A percentile compares a stretch with the other conserved stretches of the same genome.
Conservation (phyloP, 2,797 vertebrate species). For the Okamejei kenojei region DNA sequence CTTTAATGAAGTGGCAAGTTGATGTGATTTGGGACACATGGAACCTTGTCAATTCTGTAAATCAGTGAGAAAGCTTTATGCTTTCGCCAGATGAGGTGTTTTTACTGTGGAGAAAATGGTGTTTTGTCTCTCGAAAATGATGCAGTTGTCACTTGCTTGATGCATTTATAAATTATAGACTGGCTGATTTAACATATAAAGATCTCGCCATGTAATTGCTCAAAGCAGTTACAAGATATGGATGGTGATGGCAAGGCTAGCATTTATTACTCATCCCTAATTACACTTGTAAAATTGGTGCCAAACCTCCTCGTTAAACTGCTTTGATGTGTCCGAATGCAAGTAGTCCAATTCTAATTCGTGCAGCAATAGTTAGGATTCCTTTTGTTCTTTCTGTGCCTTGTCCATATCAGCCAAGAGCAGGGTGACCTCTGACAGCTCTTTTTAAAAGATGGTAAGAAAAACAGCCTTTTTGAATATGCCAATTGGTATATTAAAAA, state of each 20-base stretch:
- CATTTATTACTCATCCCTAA: no score
- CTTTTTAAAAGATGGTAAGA: background rate
- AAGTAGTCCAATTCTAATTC: background rate
- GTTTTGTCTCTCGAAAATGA: background rate
- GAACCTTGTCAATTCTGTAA: background rate
- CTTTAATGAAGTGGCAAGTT: background rate
- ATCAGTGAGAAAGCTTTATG: background rate
- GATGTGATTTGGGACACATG: background rate
- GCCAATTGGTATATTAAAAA: background rate
- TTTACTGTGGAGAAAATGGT: background rate
- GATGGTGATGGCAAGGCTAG: no score
- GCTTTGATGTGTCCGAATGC: no score
- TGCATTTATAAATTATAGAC: background rate
- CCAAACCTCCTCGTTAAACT: no score
- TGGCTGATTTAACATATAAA: background rate
- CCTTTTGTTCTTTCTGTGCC: no score
- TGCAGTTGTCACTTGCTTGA: background rate
- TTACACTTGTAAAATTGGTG: no score
- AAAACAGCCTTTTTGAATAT: background rate
- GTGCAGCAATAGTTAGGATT: background rate
- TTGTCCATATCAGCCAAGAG: background rate
- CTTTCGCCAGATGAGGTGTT: background rate
- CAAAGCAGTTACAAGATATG: no score
- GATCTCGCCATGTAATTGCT: background rate
- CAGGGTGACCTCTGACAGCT: background rate